Evolutionary conservation across 2,888 invertebrate species (phyloP), one percentile per base, ranked within the genome.

Genomic region (Allacma fusca): DNA sequence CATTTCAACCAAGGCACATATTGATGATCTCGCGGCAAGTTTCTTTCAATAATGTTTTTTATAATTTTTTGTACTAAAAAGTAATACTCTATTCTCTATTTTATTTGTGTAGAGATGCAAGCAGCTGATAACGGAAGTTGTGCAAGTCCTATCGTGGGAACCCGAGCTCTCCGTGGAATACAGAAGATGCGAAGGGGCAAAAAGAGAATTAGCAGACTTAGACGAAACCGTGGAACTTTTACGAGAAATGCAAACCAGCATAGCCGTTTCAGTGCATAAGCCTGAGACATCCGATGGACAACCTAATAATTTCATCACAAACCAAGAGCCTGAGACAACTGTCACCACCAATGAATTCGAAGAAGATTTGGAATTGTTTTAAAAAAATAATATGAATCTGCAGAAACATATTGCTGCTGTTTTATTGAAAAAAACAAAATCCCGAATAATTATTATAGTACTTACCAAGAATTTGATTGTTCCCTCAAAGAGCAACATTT

Each of bases 91-190:
- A n/a, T n/a, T n/a, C n/a, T n/a, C n/a, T n/a, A n/a, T n/a, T n/a
- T 23, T 7, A 23, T 24, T 4, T 62, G 4, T 62, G 16, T 40
- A 83, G 83, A 79, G 78, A 76, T 83, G 83, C 70, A 78, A 76
- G 0, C 77, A 78, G 40, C 79, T 80, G 81, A 72, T 82, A 71
- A 76, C 65, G 13, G 83, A 83, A 76, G 83, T 79, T 1, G 76
- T 82, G 19, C 80, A 78, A 65, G 82, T 83, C 0, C 76, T 83
- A 16, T 76, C 79, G 5, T 82, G 82, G 82, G 83, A 83, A 34
- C 80, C 81, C 21, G 76, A 80, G 24, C 76, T 80, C 68, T 82
- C 82, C 4, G 80, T 83, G n/a, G 83, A 83, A 64, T 73, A 71
- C 40, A 77, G 79, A 77, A 28, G 83, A 57, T 82, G 79, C 16